Evolutionary conservation across 2,797 vertebrate genomes (phyloP), one percentile per base, ranked within the genome.

Genomic region (Cyclopterus lumpus): DNA sequence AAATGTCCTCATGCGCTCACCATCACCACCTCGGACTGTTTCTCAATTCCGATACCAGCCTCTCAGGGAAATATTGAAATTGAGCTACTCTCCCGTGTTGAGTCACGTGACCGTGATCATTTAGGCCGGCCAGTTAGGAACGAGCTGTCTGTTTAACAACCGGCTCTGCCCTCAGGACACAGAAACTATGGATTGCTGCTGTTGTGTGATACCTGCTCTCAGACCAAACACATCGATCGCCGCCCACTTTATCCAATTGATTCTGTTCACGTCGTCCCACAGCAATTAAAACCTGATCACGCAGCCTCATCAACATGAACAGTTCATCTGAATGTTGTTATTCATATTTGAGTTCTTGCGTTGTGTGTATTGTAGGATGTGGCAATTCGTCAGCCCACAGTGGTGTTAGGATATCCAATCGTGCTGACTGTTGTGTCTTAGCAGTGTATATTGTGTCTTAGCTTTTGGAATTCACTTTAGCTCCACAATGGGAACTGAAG

Each of bases 401-500:
- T 75, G 59, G 59, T 76, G 78, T 66, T 38, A 40, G n/a, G 67
- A 80, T 86, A 82, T 82, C 76, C 75, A 76, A 71, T 76, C 69
- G 75, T 73, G 86, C 86, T 80, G 84, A 85, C 69, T 62, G 70
- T 59, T 54, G n/a, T n/a, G n/a, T n/a, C n/a, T n/a, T n/a, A n/a
- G 74, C 72, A 57, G 66, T 53, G 32, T 28, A 30, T 32, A 57
- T 36, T 58, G 55, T 73, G 24, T 84, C 68, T 87, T 18, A 59
- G 53, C 80, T 81, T 79, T 81, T 85, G 84, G 71, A 80, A 89
- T 91, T 84, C 64, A 75, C 86, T 91, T 89, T 74, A 71, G 53
- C 34, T 51, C 30, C 18, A 80, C 79, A 71, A 80, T 71, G 67
- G 48, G 79, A 86, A 83, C 61, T 53, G 80, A 79, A 54, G 83